Percentiles rank a stretch among this genome's conserved stretches.
These are phyloP conservation scores for Galerucella pusilla DNA, from an alignment of 2,888 invertebrate genomes.

Conservation along the genomic window DNA sequence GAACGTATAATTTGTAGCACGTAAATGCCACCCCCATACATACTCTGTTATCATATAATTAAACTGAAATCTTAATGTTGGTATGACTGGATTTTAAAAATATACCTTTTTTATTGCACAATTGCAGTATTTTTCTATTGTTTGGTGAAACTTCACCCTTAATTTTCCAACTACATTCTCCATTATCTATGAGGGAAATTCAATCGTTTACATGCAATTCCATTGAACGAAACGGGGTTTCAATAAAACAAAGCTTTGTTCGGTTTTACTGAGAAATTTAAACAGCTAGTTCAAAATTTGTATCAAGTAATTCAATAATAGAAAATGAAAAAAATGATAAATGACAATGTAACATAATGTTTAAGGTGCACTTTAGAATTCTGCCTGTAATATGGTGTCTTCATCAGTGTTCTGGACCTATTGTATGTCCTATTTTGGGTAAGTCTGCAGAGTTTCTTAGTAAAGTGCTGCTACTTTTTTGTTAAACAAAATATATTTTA, in stretches of 20 bases:
- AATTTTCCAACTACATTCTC: conserved; percentile 35
- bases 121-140: conserved; percentile 41
- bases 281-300: background rate
- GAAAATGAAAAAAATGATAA: too few relatives aligned
- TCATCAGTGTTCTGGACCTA: too few relatives aligned
- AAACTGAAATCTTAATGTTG: conserved; percentile 36
- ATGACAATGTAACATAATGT: too few relatives aligned
- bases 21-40: conserved; percentile 30
- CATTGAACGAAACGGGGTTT: conserved; percentile 23
- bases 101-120: conserved; percentile 41
- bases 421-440: too few relatives aligned
- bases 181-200: conserved; percentile 31
- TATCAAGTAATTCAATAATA: background rate
- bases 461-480: too few relatives aligned
- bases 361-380: too few relatives aligned
- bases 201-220: conserved; percentile 29
- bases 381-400: too few relatives aligned
- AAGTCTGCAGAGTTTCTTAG: too few relatives aligned
- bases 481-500: too few relatives aligned
- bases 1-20: conserved; percentile 32
- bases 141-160: conserved; percentile 38
- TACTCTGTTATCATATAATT: conserved; percentile 37
- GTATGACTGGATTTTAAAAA: conserved; percentile 40
- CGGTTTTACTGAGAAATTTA: background rate
- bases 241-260: conserved; percentile 25